Base-by-base conservation (phyloP, 2,113 vertebrate species). In the Pimephales promelas region DNA sequence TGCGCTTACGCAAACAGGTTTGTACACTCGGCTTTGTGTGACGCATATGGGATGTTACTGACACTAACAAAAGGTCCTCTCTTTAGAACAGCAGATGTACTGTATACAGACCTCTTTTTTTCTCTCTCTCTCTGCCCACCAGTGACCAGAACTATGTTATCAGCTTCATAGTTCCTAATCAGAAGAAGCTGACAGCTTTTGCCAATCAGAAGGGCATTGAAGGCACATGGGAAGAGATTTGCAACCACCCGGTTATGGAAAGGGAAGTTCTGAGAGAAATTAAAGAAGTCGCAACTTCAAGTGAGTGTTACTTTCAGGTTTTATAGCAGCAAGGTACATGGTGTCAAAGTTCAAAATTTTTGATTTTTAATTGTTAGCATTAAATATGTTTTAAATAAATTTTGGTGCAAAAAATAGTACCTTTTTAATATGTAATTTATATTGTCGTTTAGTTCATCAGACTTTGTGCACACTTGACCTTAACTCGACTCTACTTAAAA, bases 1-100 rank as follows among this genome's bases (percentile, higher is more conserved):
- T 99, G 98, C 86, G 98, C 96, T 76, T 99, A 98, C 45, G 98
- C 98, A 74, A 99, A 99, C 93, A 99, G 98, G 98, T 99, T 91
- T 89, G 89, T 72, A n/a, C 6, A 1, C 13, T 20, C 34, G 3
- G 24, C 45, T 34, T 84, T 68, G 36, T 26, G 0, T 43, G 47
- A 66, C 1, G 5, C 54, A 5, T 31, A 31, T 62, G 68, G 59
- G 34, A 72, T 71, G 61, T 24, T 47, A 56, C 45, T 10, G 36
- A 16, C 31, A 5, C 31, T 43, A 54, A 82, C 54, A 10, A 71
- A 6, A 11, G n/a, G 11, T 70, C 10, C 8, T 83, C 10, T n/a
- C 40, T 70, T 57, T 13, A 10, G n/a, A 56, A 57, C 5, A 74
- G 56, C 20, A 57, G 54, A 59, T 5, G 2, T n/a, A 22, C 47